Evolutionary conservation across 2,113 vertebrate species (phyloP).

Genomic region (Sciurus niger): DNA sequence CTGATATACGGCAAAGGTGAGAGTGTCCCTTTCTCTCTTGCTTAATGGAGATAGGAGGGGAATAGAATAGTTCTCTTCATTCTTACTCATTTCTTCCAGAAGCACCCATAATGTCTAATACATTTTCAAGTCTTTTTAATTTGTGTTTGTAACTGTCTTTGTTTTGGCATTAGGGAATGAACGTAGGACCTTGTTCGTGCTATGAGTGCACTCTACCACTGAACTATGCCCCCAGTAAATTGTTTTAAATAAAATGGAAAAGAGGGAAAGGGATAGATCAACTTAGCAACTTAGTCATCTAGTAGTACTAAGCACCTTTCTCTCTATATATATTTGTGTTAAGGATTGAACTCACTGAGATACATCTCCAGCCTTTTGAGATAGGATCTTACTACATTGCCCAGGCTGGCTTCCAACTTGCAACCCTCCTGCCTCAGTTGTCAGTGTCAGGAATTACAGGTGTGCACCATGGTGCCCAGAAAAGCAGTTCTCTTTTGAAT

Average conservation of each 20-base stretch:
- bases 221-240: neutral
- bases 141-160: neutral
- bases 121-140: neutral
- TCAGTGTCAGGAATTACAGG: too few species aligned
- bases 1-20: neutral
- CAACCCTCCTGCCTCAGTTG: too few species aligned
- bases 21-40: neutral
- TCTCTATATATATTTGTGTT: too few species aligned
- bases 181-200: accelerated
- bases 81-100: neutral
- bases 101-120: neutral
- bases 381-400: too few species aligned
- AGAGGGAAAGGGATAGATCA: neutral
- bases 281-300: neutral
- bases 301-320: neutral
- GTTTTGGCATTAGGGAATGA: neutral
- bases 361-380: too few species aligned
- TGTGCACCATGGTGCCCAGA: too few species aligned
- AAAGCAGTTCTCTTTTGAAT: neutral
- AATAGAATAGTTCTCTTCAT: neutral
- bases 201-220: neutral
- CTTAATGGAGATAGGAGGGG: neutral
- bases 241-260: neutral
- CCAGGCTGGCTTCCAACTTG: too few species aligned
- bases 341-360: too few species aligned